Evolutionary conservation across 2,888 invertebrate species (phyloP).

Genomic region (Callimorpha dominula): DNA sequence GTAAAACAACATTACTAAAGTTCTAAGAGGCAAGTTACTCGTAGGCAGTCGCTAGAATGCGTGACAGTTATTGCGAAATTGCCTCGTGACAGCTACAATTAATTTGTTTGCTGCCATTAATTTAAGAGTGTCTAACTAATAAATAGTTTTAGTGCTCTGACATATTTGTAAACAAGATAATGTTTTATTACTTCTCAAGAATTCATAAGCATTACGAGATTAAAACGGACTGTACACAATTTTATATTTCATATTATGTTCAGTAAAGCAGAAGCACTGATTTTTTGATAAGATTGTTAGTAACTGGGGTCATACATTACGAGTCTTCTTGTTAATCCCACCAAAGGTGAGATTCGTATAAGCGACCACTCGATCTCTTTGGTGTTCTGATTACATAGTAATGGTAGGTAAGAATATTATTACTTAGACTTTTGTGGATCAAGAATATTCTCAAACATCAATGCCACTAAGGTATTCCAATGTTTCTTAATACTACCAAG

Average conservation of each 20-base stretch:
- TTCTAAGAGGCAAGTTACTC: constrained; percentile 40
- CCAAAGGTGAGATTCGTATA: too few relatives aligned
- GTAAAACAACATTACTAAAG: constrained; percentile 24
- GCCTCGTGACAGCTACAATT: constrained; percentile 22
- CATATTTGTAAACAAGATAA: constrained; percentile 10
- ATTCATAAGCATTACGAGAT: too few relatives aligned
- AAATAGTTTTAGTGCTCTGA: constrained; percentile 16
- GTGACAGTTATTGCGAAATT: constrained; percentile 27
- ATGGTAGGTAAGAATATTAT: too few relatives aligned
- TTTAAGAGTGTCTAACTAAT: constrained; percentile 15
- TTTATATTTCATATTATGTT: neutral
- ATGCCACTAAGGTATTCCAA: too few relatives aligned
- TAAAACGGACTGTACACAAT: neutral
- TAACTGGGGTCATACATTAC: too few relatives aligned
- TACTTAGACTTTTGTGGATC: too few relatives aligned
- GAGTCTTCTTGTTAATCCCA: too few relatives aligned
- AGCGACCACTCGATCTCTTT: too few relatives aligned
- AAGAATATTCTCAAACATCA: too few relatives aligned
- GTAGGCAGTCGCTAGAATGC: constrained; percentile 12
- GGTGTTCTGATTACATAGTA: too few relatives aligned
- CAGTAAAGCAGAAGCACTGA: too few relatives aligned
- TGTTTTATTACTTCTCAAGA: neutral
- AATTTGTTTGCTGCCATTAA: constrained; percentile 26
- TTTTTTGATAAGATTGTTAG: too few relatives aligned
- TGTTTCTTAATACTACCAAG: neutral